Conservation (phyloP, 1,140 invertebrate species). For the Anthonomus grandis region DNA sequence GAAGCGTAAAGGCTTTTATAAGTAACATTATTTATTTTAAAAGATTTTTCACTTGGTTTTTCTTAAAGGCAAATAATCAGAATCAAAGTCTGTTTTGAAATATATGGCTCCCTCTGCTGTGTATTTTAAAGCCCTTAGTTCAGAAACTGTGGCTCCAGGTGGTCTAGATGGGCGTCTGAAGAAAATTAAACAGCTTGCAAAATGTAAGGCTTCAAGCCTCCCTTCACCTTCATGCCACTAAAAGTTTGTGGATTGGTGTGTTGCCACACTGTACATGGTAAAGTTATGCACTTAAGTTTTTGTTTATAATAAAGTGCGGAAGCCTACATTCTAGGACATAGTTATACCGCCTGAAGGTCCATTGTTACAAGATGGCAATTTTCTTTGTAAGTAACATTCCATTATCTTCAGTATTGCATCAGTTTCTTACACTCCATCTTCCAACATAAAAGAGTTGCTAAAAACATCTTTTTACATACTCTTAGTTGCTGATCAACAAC, state of each 20-base stretch:
- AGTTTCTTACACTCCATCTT: not conserved
- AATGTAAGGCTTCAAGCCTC: not conserved
- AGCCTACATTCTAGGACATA: slow-evolving; percentile 1
- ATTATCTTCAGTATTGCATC: not conserved
- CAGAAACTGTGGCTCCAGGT: too few species aligned
- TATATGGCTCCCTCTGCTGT: not conserved
- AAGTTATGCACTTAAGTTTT: too few species aligned
- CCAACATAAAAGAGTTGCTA: not conserved
- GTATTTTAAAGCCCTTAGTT: not conserved
- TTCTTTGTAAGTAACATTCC: not conserved
- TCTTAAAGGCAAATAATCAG: too few species aligned
- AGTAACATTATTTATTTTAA: not conserved
- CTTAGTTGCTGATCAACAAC: not conserved
- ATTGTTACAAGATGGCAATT: not conserved
- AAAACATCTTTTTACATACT: not conserved
- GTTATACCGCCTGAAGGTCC: not conserved
- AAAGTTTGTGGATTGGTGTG: not conserved
- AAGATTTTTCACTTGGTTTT: slow-evolving; percentile 2
- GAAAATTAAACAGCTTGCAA: not conserved
- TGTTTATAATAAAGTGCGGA: not conserved
- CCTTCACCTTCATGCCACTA: slow-evolving; percentile 1
- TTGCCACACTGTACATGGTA: not conserved
- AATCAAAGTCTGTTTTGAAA: not conserved
- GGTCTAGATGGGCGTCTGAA: too few species aligned
- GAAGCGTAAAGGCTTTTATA: not conserved